Evolutionary conservation across 2,113 vertebrate species (phyloP), one percentile per base, ranked within the genome.

Genomic region (Hirundichthys speculiger): DNA sequence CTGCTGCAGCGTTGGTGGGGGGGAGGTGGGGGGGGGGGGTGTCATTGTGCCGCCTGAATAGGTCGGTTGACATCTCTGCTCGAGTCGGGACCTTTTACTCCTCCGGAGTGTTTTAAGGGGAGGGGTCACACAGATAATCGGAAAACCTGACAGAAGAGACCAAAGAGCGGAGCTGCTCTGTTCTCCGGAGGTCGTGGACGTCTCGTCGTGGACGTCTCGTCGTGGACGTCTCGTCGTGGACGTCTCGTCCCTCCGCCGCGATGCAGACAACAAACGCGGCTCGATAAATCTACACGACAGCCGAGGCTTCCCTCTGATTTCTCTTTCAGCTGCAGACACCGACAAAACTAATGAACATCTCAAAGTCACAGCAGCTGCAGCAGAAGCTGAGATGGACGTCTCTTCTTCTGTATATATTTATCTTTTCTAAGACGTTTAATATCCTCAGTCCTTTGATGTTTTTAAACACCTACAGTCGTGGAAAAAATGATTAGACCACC

Each of bases 11-110:
- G n/a, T 20, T 2, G 50, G 25, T 16, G 25, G 16, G 21, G 61
- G 48, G 63, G 21, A 21, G 16, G 61, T 3, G 20, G 10, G 30
- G 4, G 30, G 4, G 30, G 30, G 25, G 30, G 19, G 61, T 3
- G n/a, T 13, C 51, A 49, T 38, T 4, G 54, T 50, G 69, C 52
- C 68, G 75, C 70, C 47, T 89, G 73, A 85, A 86, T 57, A 34
- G 67, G 57, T 39, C 75, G 74, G 68, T 75, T 80, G 73, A 85
- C 79, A 83, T 80, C 65, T 62, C 50, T 73, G 67, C 54, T 59
- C 20, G 61, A 66, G 85, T 84, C 87, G 56, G 87, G 86, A 86
- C 87, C 86, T 89, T 82, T 88, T 77, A 77, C 83, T 87, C 73
- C 22, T 74, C 66, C 70, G 3, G 63, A 73, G 86, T 73, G 79